phyloP scores from a whole-genome alignment of 1,140 invertebrate genomes.

The Bombyx mandarina region DNA sequence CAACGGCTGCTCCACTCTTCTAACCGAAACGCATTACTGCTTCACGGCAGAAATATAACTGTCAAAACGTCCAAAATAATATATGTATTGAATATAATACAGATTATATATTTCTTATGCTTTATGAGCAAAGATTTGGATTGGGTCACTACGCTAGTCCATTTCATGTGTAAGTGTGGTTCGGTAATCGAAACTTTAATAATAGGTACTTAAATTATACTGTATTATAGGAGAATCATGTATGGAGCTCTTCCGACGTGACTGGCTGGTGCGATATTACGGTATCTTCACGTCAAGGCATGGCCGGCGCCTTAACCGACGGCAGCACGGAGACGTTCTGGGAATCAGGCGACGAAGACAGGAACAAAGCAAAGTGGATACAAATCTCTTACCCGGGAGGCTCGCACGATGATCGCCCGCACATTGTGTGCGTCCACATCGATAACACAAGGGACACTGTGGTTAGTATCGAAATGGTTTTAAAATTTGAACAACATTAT shows the following conservation, averaged over 20 bases:
- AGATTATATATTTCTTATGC: no score
- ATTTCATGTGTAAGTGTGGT: no score
- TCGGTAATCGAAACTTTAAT: no score
- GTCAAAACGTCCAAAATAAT: no score
- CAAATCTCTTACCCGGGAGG: conserved; percentile 62
- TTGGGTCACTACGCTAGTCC: no score
- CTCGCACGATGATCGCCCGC: conserved; percentile 73
- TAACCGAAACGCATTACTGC: no score
- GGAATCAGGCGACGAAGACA: conserved; percentile 98
- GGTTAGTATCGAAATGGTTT: conserved; percentile 70
- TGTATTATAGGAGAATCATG: conserved; percentile 32
- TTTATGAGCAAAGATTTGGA: no score
- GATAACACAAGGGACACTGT: conserved; percentile 93
- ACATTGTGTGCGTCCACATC: conserved; percentile 87
- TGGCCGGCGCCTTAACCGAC: conserved; percentile 93
- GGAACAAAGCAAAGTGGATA: conserved; percentile 88
- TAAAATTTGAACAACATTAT: no score
- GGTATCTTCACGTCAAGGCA: conserved; percentile 92
- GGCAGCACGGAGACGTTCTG: conserved; percentile 98
- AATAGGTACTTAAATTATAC: neutral
- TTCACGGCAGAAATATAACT: no score
- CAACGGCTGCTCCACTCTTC: no score
- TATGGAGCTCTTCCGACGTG: conserved; percentile 68
- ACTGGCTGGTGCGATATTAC: conserved; percentile 85
- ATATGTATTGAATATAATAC: no score